Evolutionary conservation across 1,140 invertebrate genomes (phyloP), one percentile per base, ranked within the genome.

Genomic region (Bombus picipes): DNA sequence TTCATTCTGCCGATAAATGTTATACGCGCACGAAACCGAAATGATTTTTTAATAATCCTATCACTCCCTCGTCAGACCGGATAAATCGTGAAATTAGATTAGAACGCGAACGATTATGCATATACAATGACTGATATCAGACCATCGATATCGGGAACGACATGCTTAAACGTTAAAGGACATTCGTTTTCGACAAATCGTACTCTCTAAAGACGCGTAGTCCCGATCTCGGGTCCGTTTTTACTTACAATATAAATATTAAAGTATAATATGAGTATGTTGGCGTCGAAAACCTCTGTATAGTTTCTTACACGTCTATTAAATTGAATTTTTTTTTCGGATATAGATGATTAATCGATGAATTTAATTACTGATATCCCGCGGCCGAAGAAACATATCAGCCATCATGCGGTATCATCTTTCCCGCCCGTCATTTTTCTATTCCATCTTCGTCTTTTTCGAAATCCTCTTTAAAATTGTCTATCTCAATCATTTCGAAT

Each of bases 251-350:
- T 59, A 34, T 53, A 72, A 65, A 87, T 47, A 73, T 71, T 41
- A 76, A 84, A 43, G 59, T 62, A 62, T 12, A 71, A 10, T 78
- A 83, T 87, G 81, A 87, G 81, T 87, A 87, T 83, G 66, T 79
- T 83, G 70, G 72, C 78, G n/a, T 85, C 47, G 66, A 34, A 74
- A 53, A 74, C 25, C n/a, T 89, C n/a, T 53, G 71, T 71, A 62
- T 43, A 28, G 3, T 85, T 43, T 47, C 47, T 81, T 74, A 81
- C 75, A 78, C 28, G 15, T 59, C 47, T 88, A 81, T 59, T 70
- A 77, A 68, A 72, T 66, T 70, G 43, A 37, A n/a, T 65, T 87
- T n/a, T 66, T 65, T 32, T 32, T 32, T 66, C 15, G 28, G 15
- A 41, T 76, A 82, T 41, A 74, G 32, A 82, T 72, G 87, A 81